Percentiles rank a stretch among this genome's conserved stretches.
phyloP scores from a whole-genome alignment of 2,113 vertebrate species.

The Ceyx cyanopectus region DNA sequence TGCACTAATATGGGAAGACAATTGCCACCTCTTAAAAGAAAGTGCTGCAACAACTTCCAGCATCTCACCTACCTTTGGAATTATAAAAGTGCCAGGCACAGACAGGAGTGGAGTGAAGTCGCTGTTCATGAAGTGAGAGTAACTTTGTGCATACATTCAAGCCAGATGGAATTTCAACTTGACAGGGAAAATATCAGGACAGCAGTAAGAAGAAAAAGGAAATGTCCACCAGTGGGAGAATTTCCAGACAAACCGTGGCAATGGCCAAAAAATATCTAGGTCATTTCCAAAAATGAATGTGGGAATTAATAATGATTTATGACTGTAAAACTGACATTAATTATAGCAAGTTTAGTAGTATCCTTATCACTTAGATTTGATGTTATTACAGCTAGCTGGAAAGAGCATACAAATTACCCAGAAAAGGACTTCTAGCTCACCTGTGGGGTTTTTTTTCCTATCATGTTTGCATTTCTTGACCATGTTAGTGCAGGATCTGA shows the following conservation, averaged over 20 bases:
- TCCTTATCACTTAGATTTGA: conserved; percentile 72
- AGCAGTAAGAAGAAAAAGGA: neutral
- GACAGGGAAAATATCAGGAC: conserved; percentile 16
- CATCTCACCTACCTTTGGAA: neutral
- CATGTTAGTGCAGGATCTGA: neutral
- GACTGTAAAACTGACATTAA: conserved; percentile 65
- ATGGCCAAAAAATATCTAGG: conserved; percentile 61
- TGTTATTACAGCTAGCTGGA: conserved; percentile 54
- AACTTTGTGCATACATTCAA: neutral
- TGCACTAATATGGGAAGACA: neutral
- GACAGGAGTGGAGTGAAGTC: neutral
- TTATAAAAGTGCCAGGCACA: neutral
- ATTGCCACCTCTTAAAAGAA: neutral
- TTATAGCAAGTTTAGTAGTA: conserved; percentile 72
- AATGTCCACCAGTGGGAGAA: conserved; percentile 12
- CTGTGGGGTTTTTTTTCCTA: neutral
- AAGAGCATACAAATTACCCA: conserved; percentile 67
- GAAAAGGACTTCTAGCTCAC: conserved; percentile 26
- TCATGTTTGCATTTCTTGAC: conserved; percentile 5
- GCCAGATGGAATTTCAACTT: conserved; percentile 40
- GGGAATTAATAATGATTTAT: conserved; percentile 76
- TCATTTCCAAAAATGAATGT: conserved; percentile 64
- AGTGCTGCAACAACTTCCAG: neutral
- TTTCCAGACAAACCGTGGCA: conserved; percentile 42
- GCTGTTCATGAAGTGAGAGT: neutral